Evolutionary conservation across 2,888 invertebrate genomes (phyloP), one percentile per base, ranked within the genome.

Genomic region (Isotomurus palustris): DNA sequence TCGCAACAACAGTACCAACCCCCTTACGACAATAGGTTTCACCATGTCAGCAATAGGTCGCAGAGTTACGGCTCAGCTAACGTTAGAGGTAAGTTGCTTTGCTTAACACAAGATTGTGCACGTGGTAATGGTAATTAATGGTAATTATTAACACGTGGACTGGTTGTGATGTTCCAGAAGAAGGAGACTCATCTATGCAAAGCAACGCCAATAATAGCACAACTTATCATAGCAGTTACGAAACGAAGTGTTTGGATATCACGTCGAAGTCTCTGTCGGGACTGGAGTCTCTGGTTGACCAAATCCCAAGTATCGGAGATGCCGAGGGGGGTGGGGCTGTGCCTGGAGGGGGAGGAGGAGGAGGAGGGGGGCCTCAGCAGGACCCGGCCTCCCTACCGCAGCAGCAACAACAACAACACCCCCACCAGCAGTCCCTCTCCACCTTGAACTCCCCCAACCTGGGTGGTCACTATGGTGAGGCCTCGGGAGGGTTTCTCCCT

Each of bases 301-400:
- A 91, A 80, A 91, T 91, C 76, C 91, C 91, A 50, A 87, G 88
- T 72, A 87, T 90, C 76, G 84, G 86, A 55, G 89, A 90, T 71
- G 85, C 85, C 5, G 83, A 82, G 6, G 64, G 63, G 24, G 69
- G 56, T 21, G 57, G 58, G 10, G 56, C 59, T 24, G 51, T 53
- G 24, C 59, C 56, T 1, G 29, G 63, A 36, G 49, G 57, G 38
- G 53, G 57, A 10, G 60, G 58, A 19, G 50, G 61, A 41, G 36
- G 62, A n/a, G n/a, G n/a, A n/a, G n/a, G n/a, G n/a, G n/a, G n/a
- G n/a, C n/a, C n/a, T n/a, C n/a, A n/a, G n/a, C 32, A 64, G 2
- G 60, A 64, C 32, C 68, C 65, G 27, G 56, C 63, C 24, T 58
- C 60, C 24, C n/a, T 58, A 28, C 64, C 62, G 32, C 47, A 67